Percentiles rank a stretch among this genome's conserved stretches.
phyloP scores from a whole-genome alignment of 2,888 invertebrate species.

The Scaptomyza polygonia region DNA sequence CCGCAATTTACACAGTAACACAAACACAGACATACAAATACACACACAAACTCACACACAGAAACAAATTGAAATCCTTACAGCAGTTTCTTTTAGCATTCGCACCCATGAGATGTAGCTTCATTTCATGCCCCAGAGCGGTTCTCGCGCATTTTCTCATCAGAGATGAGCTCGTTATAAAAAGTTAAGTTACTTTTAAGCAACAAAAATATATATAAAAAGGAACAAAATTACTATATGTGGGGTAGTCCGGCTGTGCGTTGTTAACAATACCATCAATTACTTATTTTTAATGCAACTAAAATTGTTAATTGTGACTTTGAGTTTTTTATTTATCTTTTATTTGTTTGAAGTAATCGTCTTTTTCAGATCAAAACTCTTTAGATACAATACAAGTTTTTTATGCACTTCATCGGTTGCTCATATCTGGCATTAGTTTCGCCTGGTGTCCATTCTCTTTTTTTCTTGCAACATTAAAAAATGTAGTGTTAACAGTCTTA shows the following conservation, averaged over 20 bases:
- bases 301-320: too few relatives aligned
- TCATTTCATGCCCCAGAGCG: slow-evolving; percentile 59
- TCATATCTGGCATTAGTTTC: slow-evolving; percentile 21
- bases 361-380: neutral
- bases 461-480: slow-evolving; percentile 30
- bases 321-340: too few relatives aligned
- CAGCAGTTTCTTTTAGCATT: slow-evolving; percentile 34
- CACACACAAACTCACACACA: neutral
- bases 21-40: slow-evolving; percentile 15
- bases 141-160: slow-evolving; percentile 12
- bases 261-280: neutral
- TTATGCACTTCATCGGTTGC: slow-evolving; percentile 12
- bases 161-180: slow-evolving; percentile 46
- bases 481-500: slow-evolving; percentile 21
- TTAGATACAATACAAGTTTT: neutral
- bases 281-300: neutral
- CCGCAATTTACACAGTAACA: slow-evolving; percentile 39
- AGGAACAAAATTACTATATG: slow-evolving; percentile 5
- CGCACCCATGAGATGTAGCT: slow-evolving; percentile 44
- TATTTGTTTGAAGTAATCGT: neutral
- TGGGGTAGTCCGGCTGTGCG: slow-evolving; percentile 11
- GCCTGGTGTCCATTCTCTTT: slow-evolving; percentile 1
- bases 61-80: slow-evolving; percentile 43
- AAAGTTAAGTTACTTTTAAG: slow-evolving; percentile 30
- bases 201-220: neutral